Conservation (phyloP, 1,140 invertebrate species). For the Bombus polaris region DNA sequence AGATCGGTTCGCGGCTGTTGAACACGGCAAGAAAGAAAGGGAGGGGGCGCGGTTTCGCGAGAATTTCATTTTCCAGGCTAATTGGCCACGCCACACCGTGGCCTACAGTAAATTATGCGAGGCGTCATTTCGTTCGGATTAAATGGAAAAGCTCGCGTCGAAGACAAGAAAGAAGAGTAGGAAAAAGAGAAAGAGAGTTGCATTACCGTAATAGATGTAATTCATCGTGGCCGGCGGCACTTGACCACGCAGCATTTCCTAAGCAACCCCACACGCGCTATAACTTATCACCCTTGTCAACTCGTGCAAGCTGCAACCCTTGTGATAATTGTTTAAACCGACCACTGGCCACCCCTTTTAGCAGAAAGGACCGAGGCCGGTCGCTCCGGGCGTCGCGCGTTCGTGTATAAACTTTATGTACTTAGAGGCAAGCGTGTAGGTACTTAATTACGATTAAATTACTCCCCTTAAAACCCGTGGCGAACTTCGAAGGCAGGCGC, state of each 20-base stretch:
- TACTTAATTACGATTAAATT: slow-evolving; percentile 73
- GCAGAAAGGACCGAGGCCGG: slow-evolving; percentile 63
- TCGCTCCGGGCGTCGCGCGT: slow-evolving; percentile 67
- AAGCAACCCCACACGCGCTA: slow-evolving; percentile 72
- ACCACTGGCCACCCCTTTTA: slow-evolving; percentile 79
- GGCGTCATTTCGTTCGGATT: slow-evolving; percentile 1
- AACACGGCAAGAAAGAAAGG: not conserved
- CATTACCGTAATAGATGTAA: slow-evolving; percentile 52
- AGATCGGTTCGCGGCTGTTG: not conserved
- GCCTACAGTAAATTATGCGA: not conserved
- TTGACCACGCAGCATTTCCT: slow-evolving; percentile 63
- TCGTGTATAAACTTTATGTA: slow-evolving; percentile 59
- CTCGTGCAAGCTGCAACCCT: slow-evolving; percentile 75
- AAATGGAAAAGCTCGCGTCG: not conserved
- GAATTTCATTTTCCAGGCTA: slow-evolving; percentile 20
- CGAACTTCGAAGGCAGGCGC: slow-evolving; percentile 24
- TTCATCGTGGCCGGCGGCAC: slow-evolving; percentile 26
- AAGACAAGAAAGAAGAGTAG: not conserved
- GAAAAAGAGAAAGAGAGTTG: not conserved
- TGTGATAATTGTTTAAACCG: slow-evolving; percentile 83
- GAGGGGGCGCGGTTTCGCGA: not conserved
- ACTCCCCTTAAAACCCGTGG: slow-evolving; percentile 27
- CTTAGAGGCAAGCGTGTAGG: slow-evolving; percentile 52
- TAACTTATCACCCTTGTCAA: slow-evolving; percentile 81
- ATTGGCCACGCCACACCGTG: not conserved